Conservation (phyloP, 1,140 invertebrate species). For the Argopecten irradians region DNA sequence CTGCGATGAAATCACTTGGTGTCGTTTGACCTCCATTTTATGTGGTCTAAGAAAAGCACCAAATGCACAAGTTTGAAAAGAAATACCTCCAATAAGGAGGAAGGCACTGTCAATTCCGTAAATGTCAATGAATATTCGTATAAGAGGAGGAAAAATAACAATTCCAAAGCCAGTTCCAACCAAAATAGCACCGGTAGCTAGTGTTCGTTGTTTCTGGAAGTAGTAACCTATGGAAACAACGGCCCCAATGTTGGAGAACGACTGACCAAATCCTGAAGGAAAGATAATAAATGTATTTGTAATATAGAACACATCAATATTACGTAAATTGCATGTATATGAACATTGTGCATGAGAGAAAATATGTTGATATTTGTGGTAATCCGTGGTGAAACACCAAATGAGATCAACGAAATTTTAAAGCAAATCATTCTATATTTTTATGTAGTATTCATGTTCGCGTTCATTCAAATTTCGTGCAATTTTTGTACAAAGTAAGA, state of each 20-base stretch:
- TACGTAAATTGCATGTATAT: no score
- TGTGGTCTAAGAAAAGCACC: slow-evolving; percentile 18
- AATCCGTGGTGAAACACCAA: no score
- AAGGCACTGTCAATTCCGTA: slow-evolving; percentile 28
- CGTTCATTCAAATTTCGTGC: no score
- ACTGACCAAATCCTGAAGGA: slow-evolving; percentile 34
- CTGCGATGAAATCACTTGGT: background rate
- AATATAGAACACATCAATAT: no score
- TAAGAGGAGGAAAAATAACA: slow-evolving; percentile 24
- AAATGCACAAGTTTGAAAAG: slow-evolving; percentile 27
- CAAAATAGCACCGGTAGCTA: slow-evolving; percentile 19
- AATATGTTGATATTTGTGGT: no score
- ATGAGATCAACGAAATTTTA: no score
- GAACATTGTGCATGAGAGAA: no score
- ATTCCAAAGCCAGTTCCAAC: slow-evolving; percentile 27
- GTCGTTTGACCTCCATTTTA: background rate
- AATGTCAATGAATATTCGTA: background rate
- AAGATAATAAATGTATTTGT: background rate
- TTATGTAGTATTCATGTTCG: no score
- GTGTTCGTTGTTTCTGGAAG: background rate
- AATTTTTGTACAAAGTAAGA: no score
- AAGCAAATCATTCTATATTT: no score
- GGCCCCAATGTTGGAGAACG: slow-evolving; percentile 1
- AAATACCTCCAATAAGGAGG: slow-evolving; percentile 22
- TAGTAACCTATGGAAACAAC: slow-evolving; percentile 28